These are phyloP conservation scores for Danionella cerebrum DNA, from an alignment of 2,113 vertebrate genomes.

Conservation along the genomic window DNA sequence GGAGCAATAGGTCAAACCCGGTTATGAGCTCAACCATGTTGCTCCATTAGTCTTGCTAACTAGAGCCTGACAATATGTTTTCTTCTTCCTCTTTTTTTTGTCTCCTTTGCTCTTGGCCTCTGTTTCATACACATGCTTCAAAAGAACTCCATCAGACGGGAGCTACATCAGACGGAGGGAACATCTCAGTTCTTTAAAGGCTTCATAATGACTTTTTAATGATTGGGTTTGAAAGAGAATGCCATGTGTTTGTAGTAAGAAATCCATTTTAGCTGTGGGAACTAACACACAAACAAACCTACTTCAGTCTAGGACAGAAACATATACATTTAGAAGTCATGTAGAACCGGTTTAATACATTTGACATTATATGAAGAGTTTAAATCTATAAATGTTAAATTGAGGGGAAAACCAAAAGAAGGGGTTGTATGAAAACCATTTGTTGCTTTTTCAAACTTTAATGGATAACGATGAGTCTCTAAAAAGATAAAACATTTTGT, in stretches of 20 bases:
- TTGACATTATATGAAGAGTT: too few relatives aligned
- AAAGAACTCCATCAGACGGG: not conserved
- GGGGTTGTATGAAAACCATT: too few relatives aligned
- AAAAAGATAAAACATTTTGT: too few relatives aligned
- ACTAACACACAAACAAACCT: not conserved
- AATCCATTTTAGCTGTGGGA: not conserved
- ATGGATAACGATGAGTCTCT: too few relatives aligned
- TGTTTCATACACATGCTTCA: not conserved
- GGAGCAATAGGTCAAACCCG: conserved; percentile 18
- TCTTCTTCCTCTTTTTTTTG: not conserved
- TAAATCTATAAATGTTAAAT: too few relatives aligned
- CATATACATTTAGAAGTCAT: too few relatives aligned
- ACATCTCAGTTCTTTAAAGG: not conserved
- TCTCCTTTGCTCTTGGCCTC: not conserved
- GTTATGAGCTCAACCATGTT: conserved; percentile 5
- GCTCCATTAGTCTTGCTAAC: conserved; percentile 23
- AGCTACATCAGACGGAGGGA: not conserved
- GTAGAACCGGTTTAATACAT: too few relatives aligned
- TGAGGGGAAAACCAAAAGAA: too few relatives aligned
- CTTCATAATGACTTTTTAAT: conserved; percentile 9
- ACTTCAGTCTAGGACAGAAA: not conserved
- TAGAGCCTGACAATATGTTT: not conserved
- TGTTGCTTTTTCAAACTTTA: too few relatives aligned
- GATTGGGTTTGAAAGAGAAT: conserved; percentile 24
- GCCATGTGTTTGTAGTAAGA: conserved; percentile 1